Base-by-base conservation (phyloP, 2,797 vertebrate genomes). In the Sebastolobus alascanus region DNA sequence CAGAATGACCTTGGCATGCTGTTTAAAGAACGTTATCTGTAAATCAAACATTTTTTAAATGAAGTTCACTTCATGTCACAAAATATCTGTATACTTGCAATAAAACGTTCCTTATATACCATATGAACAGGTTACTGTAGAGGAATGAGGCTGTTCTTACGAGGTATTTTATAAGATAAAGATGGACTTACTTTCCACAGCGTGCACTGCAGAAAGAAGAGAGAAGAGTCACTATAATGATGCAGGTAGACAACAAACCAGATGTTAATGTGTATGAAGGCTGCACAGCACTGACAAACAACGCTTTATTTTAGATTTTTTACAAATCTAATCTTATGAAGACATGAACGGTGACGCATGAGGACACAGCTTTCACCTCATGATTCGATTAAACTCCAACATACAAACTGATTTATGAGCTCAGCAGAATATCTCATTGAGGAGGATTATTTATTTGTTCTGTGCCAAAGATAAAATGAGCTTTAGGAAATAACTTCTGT, bases 151-250 rank as follows among this genome's bases (percentile, higher is more conserved):
- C 13, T 25, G 14, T 6, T 40, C 3, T 68, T 38, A 54, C n/a
- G 3, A 60, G 12, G 52, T 82, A 29, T n/a, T 82, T 67, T 69
- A 40, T 46, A 75, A 80, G 76, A 74, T 43, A 92, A 90, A 92
- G 90, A 88, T 77, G 81, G 89, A 97, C 96, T 97, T 96, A 97
- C 96, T 96, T 96, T 97, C 96, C 95, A 97, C 96, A 96, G 96
- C 95, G 93, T 97, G 96, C 91, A 97, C 96, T 97, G 95, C 95
- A 95, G 95, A 96, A 96, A 96, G 95, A 96, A 96, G 94, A 96
- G 95, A 96, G 93, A 95, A 95, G 95, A 93, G 94, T 96, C 95
- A 96, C 95, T 86, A 77, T 71, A 78, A 90, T 55, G 91, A 87
- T 88, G 90, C 92, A 92, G 52, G 77, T 8, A 87, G 58, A 93